phyloP scores from a whole-genome alignment of 2,888 invertebrate species.

The Anthophora plumipes region DNA sequence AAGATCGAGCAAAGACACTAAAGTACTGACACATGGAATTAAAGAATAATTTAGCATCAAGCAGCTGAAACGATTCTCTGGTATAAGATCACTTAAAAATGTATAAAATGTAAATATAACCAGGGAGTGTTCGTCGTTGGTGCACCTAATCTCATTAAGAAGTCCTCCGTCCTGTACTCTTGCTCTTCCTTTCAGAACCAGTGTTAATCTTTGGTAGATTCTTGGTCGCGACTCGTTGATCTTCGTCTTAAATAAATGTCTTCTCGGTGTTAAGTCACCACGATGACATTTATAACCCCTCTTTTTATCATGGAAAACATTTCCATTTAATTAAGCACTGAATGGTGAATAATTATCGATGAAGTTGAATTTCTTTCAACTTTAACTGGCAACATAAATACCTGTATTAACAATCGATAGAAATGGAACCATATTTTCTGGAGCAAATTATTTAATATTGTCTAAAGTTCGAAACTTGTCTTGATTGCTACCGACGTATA shows the following conservation, averaged over 20 bases:
- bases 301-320: constrained; percentile 5
- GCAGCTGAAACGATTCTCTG: constrained; percentile 32
- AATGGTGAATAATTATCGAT: not conserved
- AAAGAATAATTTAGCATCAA: constrained; percentile 49
- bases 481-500: too few relatives aligned
- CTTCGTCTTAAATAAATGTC: constrained; percentile 83
- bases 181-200: constrained; percentile 71
- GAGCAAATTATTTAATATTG: too few relatives aligned
- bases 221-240: constrained; percentile 80
- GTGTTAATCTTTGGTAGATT: constrained; percentile 81
- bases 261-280: constrained; percentile 76
- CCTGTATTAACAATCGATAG: not conserved
- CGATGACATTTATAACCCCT: constrained; percentile 50
- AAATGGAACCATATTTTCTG: not conserved
- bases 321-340: constrained; percentile 22
- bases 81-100: constrained; percentile 82
- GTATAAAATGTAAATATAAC: constrained; percentile 84
- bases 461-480: too few relatives aligned
- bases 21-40: constrained; percentile 29
- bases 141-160: constrained; percentile 84
- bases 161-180: constrained; percentile 80
- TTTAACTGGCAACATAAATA: not conserved
- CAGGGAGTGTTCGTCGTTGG: constrained; percentile 82
- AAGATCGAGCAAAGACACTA: constrained; percentile 19
- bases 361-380: not conserved